Percentiles rank a stretch among this genome's conserved stretches.
These are phyloP conservation scores for Coracias cyanogaster DNA, from an alignment of 2,797 vertebrate genomes.

Conservation along the genomic window DNA sequence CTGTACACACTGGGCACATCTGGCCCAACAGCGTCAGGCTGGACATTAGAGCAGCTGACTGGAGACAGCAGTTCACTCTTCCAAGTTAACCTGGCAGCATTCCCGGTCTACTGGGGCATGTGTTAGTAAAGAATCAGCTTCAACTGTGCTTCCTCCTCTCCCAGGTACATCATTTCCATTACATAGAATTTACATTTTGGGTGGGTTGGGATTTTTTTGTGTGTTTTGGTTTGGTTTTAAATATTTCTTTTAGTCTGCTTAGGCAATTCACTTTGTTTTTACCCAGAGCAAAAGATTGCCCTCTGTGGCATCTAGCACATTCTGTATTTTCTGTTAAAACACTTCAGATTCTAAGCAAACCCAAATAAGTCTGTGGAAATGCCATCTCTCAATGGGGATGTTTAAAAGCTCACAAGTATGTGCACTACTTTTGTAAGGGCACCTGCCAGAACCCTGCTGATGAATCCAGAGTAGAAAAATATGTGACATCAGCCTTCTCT, in stretches of 20 bases:
- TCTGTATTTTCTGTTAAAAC: conserved; percentile 41
- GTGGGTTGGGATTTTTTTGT: neutral
- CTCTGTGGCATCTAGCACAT: neutral
- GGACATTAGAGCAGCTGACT: neutral
- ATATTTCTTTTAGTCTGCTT: neutral
- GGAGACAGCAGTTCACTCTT: neutral
- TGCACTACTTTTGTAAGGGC: conserved; percentile 8
- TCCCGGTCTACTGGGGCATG: neutral
- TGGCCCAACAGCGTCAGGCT: neutral
- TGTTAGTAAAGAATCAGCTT: neutral
- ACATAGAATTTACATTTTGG: neutral
- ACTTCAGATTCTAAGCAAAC: conserved; percentile 17
- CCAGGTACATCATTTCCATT: neutral
- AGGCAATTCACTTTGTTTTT: neutral
- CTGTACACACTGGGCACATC: accelerated
- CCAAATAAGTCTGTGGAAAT: conserved; percentile 50
- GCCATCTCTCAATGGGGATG: neutral
- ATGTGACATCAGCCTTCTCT: neutral
- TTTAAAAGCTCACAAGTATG: conserved; percentile 12
- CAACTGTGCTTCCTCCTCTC: neutral
- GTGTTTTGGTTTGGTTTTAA: neutral
- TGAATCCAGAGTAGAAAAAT: conserved; percentile 25
- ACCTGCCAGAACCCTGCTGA: conserved; percentile 60
- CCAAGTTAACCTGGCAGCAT: neutral
- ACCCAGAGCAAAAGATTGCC: neutral